phyloP scores from a whole-genome alignment of 2,113 vertebrate species.

The Perca schrenkii region DNA sequence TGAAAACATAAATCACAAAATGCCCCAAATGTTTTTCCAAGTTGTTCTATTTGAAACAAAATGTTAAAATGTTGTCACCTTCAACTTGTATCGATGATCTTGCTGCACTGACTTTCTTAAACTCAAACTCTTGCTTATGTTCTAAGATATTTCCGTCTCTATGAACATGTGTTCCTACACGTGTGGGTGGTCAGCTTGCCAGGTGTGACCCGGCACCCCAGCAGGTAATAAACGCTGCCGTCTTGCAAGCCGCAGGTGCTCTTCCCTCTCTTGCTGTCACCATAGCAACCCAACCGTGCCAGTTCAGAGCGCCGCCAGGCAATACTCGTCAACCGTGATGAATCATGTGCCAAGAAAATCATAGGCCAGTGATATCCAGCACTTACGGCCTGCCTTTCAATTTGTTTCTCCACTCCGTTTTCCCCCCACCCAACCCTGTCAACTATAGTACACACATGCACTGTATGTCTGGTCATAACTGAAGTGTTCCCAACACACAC shows the following conservation, averaged over 20 bases:
- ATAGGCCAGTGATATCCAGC: conserved; percentile 44
- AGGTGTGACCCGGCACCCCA: conserved; percentile 45
- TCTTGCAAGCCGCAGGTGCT: conserved; percentile 49
- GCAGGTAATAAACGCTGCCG: conserved; percentile 66
- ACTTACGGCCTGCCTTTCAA: conserved; percentile 23
- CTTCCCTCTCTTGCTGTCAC: conserved; percentile 38
- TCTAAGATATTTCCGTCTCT: not conserved
- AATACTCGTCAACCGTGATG: conserved; percentile 30
- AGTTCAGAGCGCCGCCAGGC: conserved; percentile 28
- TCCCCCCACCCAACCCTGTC: not conserved
- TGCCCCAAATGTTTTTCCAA: too few relatives aligned
- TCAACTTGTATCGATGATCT: not conserved
- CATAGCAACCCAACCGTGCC: conserved; percentile 55
- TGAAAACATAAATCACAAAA: too few relatives aligned
- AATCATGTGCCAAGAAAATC: conserved; percentile 53
- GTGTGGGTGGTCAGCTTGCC: conserved; percentile 39
- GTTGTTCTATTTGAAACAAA: too few relatives aligned
- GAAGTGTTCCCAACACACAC: not conserved
- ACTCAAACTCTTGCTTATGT: not conserved
- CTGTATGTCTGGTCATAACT: not conserved
- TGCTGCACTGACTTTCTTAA: not conserved
- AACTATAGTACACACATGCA: not conserved
- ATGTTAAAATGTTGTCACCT: too few relatives aligned
- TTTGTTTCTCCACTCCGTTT: conserved; percentile 5
- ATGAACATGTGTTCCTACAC: not conserved